phyloP scores from a whole-genome alignment of 2,888 invertebrate genomes.

The Trisateles emortualis region DNA sequence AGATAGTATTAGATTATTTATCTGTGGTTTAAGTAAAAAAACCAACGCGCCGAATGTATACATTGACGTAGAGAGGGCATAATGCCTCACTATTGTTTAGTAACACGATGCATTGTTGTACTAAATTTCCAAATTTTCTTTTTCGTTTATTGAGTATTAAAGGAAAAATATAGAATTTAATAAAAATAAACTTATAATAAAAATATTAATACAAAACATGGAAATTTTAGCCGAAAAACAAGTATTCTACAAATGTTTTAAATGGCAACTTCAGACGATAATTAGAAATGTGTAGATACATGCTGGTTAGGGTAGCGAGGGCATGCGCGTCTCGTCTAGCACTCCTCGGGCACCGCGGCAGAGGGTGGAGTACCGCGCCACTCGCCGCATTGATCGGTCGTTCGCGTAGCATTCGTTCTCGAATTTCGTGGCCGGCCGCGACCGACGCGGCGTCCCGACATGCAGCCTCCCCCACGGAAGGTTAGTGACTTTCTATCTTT shows the following conservation, averaged over 20 bases:
- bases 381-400: slow-evolving; percentile 60
- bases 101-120: too few species aligned
- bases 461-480: slow-evolving; percentile 96
- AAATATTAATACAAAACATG: too few species aligned
- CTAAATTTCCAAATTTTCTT: too few species aligned
- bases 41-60: too few species aligned
- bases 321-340: slow-evolving; percentile 54
- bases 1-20: too few species aligned
- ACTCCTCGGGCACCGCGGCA: slow-evolving; percentile 53
- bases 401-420: slow-evolving; percentile 21
- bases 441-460: slow-evolving; percentile 63
- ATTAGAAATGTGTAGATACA: slow-evolving; percentile 13
- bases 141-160: too few species aligned
- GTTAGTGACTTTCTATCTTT: slow-evolving; percentile 79
- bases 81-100: too few species aligned
- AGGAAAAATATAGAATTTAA: too few species aligned
- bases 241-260: neutral
- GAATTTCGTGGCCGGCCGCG: slow-evolving; percentile 30
- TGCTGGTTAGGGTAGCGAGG: slow-evolving; percentile 25
- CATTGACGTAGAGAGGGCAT: too few species aligned
- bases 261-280: neutral
- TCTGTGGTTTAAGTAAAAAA: too few species aligned
- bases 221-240: too few species aligned
- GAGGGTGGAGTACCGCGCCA: slow-evolving; percentile 57
- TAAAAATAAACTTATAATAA: too few species aligned